Evolutionary conservation across 2,888 invertebrate genomes (phyloP).

Genomic region (Taphrorychus bicolor): DNA sequence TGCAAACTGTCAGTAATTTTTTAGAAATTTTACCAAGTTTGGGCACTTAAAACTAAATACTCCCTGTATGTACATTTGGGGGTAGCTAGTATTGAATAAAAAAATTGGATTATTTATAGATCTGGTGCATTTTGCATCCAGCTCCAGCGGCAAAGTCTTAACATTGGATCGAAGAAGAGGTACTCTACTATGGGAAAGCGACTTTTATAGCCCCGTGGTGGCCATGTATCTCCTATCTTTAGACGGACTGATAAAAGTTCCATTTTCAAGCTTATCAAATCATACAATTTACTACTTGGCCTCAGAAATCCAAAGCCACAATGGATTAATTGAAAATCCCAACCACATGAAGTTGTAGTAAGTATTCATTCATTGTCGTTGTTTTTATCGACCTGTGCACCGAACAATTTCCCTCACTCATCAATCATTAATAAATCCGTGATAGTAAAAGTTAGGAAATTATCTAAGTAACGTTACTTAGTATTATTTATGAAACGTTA

Average conservation of each 20-base stretch:
- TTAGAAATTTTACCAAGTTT: neutral
- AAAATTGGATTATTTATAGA: slow-evolving; percentile 62
- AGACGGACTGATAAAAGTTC: slow-evolving; percentile 81
- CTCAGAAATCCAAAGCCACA: slow-evolving; percentile 54
- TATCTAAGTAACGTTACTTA: neutral
- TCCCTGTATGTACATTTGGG: no score
- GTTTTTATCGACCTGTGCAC: no score
- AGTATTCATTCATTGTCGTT: slow-evolving; percentile 53
- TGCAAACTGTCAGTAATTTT: no score
- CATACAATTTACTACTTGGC: slow-evolving; percentile 75
- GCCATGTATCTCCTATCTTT: slow-evolving; percentile 82
- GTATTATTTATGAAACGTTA: neutral
- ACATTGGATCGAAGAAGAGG: slow-evolving; percentile 86
- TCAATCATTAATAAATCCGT: neutral
- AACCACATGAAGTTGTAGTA: slow-evolving; percentile 64
- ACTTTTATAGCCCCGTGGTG: slow-evolving; percentile 89
- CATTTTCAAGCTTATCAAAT: slow-evolving; percentile 89
- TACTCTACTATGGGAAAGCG: slow-evolving; percentile 84
- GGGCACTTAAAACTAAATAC: no score
- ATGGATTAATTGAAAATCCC: slow-evolving; percentile 56
- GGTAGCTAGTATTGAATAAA: neutral
- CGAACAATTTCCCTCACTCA: no score
- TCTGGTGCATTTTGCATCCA: slow-evolving; percentile 87
- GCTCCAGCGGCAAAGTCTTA: slow-evolving; percentile 84
- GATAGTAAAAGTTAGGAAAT: neutral